Base-by-base conservation (phyloP, 2,797 vertebrate species). In the Lacerta agilis region DNA sequence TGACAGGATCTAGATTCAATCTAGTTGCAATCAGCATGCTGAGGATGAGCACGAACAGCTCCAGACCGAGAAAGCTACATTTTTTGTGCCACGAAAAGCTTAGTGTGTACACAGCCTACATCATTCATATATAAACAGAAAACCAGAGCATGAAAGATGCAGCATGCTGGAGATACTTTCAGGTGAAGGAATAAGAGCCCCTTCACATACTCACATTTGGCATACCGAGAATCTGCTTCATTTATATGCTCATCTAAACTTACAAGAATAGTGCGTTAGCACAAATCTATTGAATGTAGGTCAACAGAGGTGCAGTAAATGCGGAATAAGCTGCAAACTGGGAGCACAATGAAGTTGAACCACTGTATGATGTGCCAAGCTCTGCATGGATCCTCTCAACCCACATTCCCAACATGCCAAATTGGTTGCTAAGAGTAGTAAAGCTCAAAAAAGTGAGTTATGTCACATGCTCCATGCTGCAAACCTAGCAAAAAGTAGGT, bases 281-380 rank as follows among this genome's bases (percentile, higher is more conserved):
- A 49, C n/a, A 75, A 36, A 75, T 36, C 79, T 82, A 38, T 67
- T 69, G 41, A 81, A 87, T 64, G 38, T 82, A 82, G n/a, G 73
- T 77, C 64, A 88, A 55, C 43, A 33, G 25, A 69, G 80, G 23
- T 36, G 29, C 67, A 17, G 29, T 88, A 83, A 83, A 87, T 55
- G 45, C 25, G 36, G 87, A 88, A 17, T 49, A 61, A 69, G 33
- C 33, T 83, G 81, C 45, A 69, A 78, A 77, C 43, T 15, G n/a
- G 72, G 72, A 82, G 58, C 20, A 77, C 6, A 10, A 58, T 38
- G 64, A 83, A 83, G 45, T 64, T 55, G 43, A 33, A 38, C 45
- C 43, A 41, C 73, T 33, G 41, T 83, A 67, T 43, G 41, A 27
- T 87, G 79, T 49, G 36, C 43, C 38, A 55, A 67, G 15, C 33